phyloP scores from a whole-genome alignment of 92 coral and sea anemone genomes.

The Siderastrea siderea region DNA sequence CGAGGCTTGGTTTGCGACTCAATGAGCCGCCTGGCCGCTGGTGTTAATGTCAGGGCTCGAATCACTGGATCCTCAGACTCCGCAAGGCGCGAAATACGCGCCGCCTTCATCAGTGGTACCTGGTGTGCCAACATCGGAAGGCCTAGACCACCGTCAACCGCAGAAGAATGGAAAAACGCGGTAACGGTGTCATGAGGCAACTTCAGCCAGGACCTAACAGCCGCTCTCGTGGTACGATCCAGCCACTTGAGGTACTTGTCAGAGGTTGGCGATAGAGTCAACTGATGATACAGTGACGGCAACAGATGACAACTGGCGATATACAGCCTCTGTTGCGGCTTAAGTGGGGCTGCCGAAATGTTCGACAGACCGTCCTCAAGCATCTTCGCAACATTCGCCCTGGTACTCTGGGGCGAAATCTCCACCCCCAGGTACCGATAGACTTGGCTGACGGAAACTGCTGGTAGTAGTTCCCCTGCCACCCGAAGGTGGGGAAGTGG shows the following conservation, averaged over 20 bases:
- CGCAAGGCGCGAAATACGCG: no score
- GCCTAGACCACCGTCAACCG: constrained; percentile 1
- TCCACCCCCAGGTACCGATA: not conserved
- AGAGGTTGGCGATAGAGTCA: not conserved
- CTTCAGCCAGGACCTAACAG: constrained; percentile 44
- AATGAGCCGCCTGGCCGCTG: no score
- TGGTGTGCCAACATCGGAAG: not conserved
- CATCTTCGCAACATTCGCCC: not conserved
- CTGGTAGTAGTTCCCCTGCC: not conserved
- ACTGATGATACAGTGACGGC: constrained; percentile 19
- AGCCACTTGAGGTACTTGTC: constrained; percentile 33
- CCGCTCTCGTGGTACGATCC: constrained; percentile 16
- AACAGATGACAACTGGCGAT: not conserved
- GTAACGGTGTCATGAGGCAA: constrained; percentile 41
- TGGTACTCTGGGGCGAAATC: not conserved
- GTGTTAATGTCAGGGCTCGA: no score
- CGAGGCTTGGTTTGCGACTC: no score
- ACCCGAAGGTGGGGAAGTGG: not conserved
- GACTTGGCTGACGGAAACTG: not conserved
- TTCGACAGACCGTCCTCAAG: not conserved
- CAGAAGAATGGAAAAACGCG: constrained; percentile 2
- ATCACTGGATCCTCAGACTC: no score
- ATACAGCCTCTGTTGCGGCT: constrained; percentile 53
- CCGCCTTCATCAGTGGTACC: constrained; percentile 2
- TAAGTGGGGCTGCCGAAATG: constrained; percentile 29